Evolutionary conservation across 2,113 vertebrate genomes (phyloP).

Genomic region (Mus spicilegus): DNA sequence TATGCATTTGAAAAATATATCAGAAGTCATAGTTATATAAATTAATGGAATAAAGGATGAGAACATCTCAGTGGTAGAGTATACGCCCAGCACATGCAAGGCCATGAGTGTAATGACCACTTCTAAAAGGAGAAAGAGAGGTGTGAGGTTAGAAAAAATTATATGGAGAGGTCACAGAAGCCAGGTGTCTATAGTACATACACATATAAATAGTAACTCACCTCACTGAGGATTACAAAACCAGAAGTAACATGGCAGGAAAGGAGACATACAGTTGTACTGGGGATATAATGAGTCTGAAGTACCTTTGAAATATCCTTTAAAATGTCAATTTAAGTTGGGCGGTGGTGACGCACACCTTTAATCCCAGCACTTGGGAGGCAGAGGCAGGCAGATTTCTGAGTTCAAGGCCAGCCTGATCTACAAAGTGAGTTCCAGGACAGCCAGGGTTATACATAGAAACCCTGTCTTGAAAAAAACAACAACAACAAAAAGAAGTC

Average conservation of each 20-base stretch:
- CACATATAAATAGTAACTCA: neutral
- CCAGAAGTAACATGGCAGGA: neutral
- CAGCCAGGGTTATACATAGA: too few species aligned
- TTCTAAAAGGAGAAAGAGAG: neutral
- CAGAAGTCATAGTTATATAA: neutral
- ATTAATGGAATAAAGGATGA: neutral
- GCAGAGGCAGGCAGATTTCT: too few species aligned
- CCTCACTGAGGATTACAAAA: constrained; percentile 1
- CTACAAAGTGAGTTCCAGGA: too few species aligned
- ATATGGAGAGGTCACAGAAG: neutral
- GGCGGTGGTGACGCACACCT: too few species aligned
- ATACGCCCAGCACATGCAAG: neutral
- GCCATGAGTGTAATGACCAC: neutral
- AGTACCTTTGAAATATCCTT: neutral
- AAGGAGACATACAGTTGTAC: neutral
- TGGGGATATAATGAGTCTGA: neutral
- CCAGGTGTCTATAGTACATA: neutral
- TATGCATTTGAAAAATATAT: neutral
- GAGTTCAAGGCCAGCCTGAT: too few species aligned
- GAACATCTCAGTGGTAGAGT: neutral
- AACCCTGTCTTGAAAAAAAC: too few species aligned
- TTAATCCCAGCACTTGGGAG: too few species aligned
- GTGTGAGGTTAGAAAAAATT: neutral
- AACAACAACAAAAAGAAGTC: neutral
- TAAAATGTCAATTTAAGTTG: neutral